phyloP scores from a whole-genome alignment of 2,888 invertebrate species.

The Brachylomia viminalis region DNA sequence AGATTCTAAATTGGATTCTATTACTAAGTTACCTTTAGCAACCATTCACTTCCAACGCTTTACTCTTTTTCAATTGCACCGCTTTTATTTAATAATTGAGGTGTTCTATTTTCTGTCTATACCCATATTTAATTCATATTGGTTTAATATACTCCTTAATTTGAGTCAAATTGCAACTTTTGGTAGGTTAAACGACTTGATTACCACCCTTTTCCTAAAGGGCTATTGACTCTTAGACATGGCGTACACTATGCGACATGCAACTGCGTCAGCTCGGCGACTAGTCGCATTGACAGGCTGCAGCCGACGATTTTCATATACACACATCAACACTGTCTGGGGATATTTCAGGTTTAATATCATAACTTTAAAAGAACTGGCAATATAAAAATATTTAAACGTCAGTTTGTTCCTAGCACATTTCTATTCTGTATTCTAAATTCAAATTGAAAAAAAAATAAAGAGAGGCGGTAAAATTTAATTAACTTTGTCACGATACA shows the following conservation, averaged over 20 bases:
- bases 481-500: no score
- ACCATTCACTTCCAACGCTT: constrained; percentile 7
- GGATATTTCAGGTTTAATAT: no score
- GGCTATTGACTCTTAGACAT: not conserved
- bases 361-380: no score
- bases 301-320: no score
- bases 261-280: not conserved
- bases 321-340: no score
- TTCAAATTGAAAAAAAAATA: no score
- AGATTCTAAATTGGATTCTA: constrained; percentile 23
- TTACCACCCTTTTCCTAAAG: not conserved
- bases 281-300: not conserved
- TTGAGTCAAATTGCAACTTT: constrained; percentile 2
- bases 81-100: constrained; percentile 23
- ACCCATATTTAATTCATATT: not conserved
- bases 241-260: not conserved
- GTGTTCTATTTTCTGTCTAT: not conserved
- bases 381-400: no score
- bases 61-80: constrained; percentile 24
- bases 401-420: no score
- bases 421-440: no score
- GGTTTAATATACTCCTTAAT: constrained; percentile 1
- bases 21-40: constrained; percentile 13
- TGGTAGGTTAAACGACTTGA: not conserved
- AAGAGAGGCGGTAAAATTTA: no score